Base-by-base conservation (phyloP, 2,888 invertebrate genomes). In the Holacanthella duospinosa region DNA sequence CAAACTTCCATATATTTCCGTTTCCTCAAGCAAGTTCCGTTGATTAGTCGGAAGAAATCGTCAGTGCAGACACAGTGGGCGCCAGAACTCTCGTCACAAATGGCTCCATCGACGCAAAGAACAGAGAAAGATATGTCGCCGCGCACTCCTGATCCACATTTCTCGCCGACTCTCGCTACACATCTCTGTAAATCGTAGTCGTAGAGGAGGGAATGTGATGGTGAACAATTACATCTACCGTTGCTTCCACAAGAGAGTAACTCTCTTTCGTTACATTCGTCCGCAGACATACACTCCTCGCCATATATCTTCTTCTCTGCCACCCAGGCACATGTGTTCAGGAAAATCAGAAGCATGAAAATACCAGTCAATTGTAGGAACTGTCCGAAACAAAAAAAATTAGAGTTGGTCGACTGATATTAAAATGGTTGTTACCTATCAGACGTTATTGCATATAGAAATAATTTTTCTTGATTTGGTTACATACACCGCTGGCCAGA, bases 1-100 rank as follows among this genome's bases (percentile, higher is more conserved):
- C 71, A 72, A 19, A 55, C 43, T 29, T 70, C 71, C 24, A 69
- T 66, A 53, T 62, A 64, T 12, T 25, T 19, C 43, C 67, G 67
- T 57, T 69, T 69, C 26, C 57, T 61, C 2, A 64, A 1, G 43
- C 68, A 68, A 29, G 59, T 44, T 28, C 60, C 60, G 6, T 60
- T 60, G 3, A 43, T 6, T 2, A 53, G n/a, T 26, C 53, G 26
- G n/a, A 60, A 60, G 53, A 26, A 60, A 28, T 60, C 53, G 53
- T 60, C 60, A 9, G 53, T 60, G 28, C 60, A 60, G n/a, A 60
- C 60, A 53, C 60, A 60, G n/a, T 53, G 6, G 6, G 29, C 29
- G 12, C 48, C 48, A 24, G 21, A 21, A 48, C 48, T 59, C 43
- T 44, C 48, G 26, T 59, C 59, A 24, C 59, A 59, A 16, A 59